Conservation (phyloP, 2,797 vertebrate species). For the Rhynchonycteris naso region DNA sequence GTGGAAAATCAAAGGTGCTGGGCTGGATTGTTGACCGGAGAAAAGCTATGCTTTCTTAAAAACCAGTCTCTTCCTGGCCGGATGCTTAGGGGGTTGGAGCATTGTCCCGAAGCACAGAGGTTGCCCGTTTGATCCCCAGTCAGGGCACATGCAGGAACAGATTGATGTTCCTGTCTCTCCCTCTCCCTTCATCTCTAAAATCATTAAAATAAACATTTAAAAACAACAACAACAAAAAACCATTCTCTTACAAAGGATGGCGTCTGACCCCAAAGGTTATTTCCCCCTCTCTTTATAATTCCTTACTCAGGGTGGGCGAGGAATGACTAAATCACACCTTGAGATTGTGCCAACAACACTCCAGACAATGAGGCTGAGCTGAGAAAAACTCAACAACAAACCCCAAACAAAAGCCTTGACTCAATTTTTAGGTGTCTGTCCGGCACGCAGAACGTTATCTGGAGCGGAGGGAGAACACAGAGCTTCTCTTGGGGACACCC, state of each 20-base stretch:
- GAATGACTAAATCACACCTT: neutral
- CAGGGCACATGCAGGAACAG: no score
- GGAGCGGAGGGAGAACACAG: neutral
- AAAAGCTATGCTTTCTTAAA: neutral
- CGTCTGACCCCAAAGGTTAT: neutral
- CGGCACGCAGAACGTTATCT: neutral
- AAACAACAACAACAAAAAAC: no score
- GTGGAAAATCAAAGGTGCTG: neutral
- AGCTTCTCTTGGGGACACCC: neutral
- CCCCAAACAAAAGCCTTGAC: neutral
- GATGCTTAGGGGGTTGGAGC: no score
- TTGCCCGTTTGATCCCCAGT: no score
- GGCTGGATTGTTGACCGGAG: no score
- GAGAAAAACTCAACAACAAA: neutral
- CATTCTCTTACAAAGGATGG: neutral
- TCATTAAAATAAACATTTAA: no score
- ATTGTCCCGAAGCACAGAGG: no score
- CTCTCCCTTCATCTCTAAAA: no score
- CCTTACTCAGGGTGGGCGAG: constrained; percentile 7
- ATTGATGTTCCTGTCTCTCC: no score
- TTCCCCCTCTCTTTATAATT: neutral
- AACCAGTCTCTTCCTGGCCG: neutral
- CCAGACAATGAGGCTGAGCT: neutral
- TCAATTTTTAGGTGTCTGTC: neutral
- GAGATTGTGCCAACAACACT: neutral